These are phyloP conservation scores for Paracanthobrama guichenoti DNA, from an alignment of 2,113 vertebrate genomes.

Conservation along the genomic window DNA sequence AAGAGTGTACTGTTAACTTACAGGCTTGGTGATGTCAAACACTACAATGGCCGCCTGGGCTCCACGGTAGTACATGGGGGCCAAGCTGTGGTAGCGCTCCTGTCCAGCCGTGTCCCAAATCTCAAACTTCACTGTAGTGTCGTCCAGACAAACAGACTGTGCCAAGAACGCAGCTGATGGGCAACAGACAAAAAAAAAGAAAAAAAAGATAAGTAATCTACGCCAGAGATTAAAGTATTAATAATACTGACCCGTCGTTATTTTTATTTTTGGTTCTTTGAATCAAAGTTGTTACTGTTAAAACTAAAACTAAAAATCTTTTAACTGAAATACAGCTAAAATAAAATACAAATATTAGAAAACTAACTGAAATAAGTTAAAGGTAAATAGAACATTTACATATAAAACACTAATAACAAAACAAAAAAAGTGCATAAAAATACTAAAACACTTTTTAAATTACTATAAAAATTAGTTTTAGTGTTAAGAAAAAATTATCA, in stretches of 20 bases:
- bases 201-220: background rate
- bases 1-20: conserved; percentile 47
- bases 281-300: background rate
- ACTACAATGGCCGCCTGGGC: conserved; percentile 85
- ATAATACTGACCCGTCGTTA: background rate
- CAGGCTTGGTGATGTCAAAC: conserved; percentile 85
- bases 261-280: background rate
- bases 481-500: background rate
- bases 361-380: too few species aligned
- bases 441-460: background rate
- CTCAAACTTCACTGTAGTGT: conserved; percentile 86
- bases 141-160: conserved; percentile 84
- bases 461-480: background rate
- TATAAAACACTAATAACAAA: too few species aligned
- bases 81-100: conserved; percentile 84
- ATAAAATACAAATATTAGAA: too few species aligned
- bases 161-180: conserved; percentile 80
- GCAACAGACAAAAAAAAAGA: background rate
- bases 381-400: too few species aligned
- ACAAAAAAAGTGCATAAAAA: background rate
- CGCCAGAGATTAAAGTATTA: background rate
- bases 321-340: too few species aligned
- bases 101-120: conserved; percentile 86
- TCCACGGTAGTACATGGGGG: conserved; percentile 84
- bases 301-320: too few species aligned